Percentiles rank a stretch among this genome's conserved stretches.
Evolutionary conservation across 1,140 invertebrate species (phyloP).

Genomic region (Zaprionus camerounensis): DNA sequence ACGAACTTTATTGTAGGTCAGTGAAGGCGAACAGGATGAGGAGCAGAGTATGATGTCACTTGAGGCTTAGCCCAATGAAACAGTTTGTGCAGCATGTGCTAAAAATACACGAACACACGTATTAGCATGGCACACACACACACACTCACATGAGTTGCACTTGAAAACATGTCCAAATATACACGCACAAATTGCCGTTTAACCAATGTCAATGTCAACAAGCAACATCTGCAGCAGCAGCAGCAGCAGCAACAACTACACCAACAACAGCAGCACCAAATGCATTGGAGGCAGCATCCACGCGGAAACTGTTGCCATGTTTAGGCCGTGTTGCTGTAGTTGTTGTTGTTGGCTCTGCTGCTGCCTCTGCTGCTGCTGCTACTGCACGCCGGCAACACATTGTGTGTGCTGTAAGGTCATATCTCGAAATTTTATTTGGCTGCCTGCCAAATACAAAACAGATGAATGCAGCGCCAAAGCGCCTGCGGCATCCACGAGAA

Average conservation of each 20-base stretch:
- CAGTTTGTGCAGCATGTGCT: conserved; percentile 55
- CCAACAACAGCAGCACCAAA: conserved; percentile 52
- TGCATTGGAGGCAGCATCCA: conserved; percentile 72
- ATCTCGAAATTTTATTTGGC: conserved; percentile 80
- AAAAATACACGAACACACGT: conserved; percentile 60
- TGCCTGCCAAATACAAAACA: conserved; percentile 74
- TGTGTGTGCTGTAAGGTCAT: conserved; percentile 69
- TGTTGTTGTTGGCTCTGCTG: background rate
- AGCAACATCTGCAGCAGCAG: conserved; percentile 51
- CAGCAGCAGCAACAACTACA: conserved; percentile 36
- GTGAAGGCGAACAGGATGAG: conserved; percentile 20
- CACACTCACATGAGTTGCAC: background rate
- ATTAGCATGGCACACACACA: conserved; percentile 43
- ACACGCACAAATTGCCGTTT: conserved; percentile 75
- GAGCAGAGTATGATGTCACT: conserved; percentile 50
- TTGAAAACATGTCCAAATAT: conserved; percentile 37
- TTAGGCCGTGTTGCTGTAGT: conserved; percentile 50
- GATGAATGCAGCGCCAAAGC: conserved; percentile 61
- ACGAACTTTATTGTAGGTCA: conserved; percentile 52
- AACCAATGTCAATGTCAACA: conserved; percentile 78
- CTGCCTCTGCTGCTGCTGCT: conserved; percentile 6
- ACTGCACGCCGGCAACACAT: conserved; percentile 50
- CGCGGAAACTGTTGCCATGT: conserved; percentile 73
- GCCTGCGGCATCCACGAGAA: conserved; percentile 54
- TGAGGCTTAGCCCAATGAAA: conserved; percentile 73